Evolutionary conservation across 2,113 vertebrate species (phyloP), one percentile per base, ranked within the genome.

Genomic region (Oreotrochilus melanogaster): DNA sequence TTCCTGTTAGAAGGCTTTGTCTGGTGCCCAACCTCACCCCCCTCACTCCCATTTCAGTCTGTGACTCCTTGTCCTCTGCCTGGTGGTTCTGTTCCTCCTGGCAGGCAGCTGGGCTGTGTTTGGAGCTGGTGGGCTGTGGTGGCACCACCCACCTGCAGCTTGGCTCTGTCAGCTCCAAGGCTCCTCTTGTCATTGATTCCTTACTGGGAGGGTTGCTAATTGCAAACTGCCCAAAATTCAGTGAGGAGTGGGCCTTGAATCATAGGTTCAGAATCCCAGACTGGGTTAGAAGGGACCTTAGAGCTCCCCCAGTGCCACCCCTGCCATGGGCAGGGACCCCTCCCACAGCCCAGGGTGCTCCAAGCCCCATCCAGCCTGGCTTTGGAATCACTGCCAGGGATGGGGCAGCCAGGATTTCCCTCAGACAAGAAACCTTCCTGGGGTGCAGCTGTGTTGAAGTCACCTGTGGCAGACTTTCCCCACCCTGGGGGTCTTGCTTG

Each of bases 1-100:
- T 92, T 86, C 71, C 75, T 50, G 37, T 61, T 86, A 57, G 81
- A 82, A 93, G 82, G 92, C 91, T 93, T 96, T 95, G 62, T 76
- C 67, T 93, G 61, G 73, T 90, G 91, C 90, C 82, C 85, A 90
- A 2, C 74, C 45, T 86, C 72, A 51, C 79, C 86, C 50, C 54
- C 71, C 56, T 0, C 39, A 0, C 43, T 53, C 48, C 3, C 1
- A 2, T 28, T 65, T 28, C 37, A 62, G 85, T 17, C 71, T 0
- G 0, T 43, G 81, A 24, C 57, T 69, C 1, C 62, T 69, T 39
- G 70, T 93, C 73, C 57, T 78, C 30, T 33, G 56, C 10, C 23
- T 0, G 2, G 25, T 39, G 73, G 66, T 50, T 50, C 45, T 12
- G 51, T 51, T 71, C 76, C 67, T 47, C 2, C 0, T 18, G 39